phyloP scores from a whole-genome alignment of 2,888 invertebrate species.

The Vanessa cardui region DNA sequence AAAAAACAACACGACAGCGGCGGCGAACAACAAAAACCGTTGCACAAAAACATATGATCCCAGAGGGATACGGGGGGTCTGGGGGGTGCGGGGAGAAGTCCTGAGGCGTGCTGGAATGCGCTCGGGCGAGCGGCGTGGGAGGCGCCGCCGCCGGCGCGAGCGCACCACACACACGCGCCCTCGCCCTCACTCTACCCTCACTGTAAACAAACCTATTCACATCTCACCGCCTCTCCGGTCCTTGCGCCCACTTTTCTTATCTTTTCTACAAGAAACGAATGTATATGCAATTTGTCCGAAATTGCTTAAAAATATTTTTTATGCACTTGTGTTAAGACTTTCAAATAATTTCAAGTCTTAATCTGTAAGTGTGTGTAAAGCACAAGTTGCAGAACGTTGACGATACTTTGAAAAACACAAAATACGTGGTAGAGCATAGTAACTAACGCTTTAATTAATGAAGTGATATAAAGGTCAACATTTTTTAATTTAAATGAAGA shows the following conservation, averaged over 20 bases:
- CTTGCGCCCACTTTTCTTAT: slow-evolving; percentile 47
- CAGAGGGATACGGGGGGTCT: slow-evolving; percentile 69
- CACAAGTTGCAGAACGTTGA: too few relatives aligned
- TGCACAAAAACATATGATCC: slow-evolving; percentile 83
- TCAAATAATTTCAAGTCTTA: too few relatives aligned
- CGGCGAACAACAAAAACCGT: slow-evolving; percentile 83
- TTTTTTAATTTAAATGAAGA: not conserved
- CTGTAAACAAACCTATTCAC: slow-evolving; percentile 76
- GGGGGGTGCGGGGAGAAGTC: slow-evolving; percentile 62
- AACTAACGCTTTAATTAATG: too few relatives aligned
- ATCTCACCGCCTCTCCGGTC: slow-evolving; percentile 49
- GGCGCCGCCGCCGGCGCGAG: slow-evolving; percentile 61
- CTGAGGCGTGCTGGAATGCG: slow-evolving; percentile 82
- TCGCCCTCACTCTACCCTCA: slow-evolving; percentile 61
- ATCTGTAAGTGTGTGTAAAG: too few relatives aligned
- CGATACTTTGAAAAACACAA: too few relatives aligned
- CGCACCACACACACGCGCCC: slow-evolving; percentile 66
- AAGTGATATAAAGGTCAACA: not conserved
- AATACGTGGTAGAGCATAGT: too few relatives aligned
- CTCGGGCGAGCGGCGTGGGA: slow-evolving; percentile 80
- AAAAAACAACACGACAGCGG: slow-evolving; percentile 75
- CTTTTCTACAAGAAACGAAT: slow-evolving; percentile 31
- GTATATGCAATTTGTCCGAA: not conserved
- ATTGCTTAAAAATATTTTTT: not conserved
- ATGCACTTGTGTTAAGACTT: not conserved